Conservation (phyloP, 1,140 invertebrate species). For the Sycobia sp. region DNA sequence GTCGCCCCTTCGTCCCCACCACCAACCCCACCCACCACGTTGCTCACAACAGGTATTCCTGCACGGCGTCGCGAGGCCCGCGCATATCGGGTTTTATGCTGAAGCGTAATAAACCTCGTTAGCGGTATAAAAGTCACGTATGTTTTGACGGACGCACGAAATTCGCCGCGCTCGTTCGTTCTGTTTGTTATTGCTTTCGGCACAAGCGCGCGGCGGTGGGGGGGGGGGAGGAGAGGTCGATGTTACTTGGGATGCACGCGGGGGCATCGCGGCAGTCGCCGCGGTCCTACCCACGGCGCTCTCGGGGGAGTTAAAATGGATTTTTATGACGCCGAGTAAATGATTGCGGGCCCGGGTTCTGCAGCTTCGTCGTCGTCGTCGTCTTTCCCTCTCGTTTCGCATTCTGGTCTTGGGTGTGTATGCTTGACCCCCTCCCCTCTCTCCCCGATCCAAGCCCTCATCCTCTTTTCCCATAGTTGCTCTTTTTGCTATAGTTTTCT, state of each 20-base stretch:
- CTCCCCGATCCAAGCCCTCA: too few relatives aligned
- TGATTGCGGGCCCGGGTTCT: conserved; percentile 27
- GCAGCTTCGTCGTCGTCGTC: too few relatives aligned
- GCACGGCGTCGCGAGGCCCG: background rate
- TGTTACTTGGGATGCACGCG: too few relatives aligned
- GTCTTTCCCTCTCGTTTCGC: background rate
- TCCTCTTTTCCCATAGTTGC: too few relatives aligned
- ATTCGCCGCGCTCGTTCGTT: conserved; percentile 22
- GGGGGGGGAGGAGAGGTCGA: too few relatives aligned
- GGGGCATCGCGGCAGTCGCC: too few relatives aligned
- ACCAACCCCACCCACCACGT: background rate
- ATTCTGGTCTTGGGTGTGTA: background rate
- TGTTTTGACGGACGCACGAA: conserved; percentile 43
- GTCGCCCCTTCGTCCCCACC: background rate
- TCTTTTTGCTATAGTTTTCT: too few relatives aligned
- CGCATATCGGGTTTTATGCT: background rate
- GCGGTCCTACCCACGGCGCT: background rate
- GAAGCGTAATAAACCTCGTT: conserved; percentile 29
- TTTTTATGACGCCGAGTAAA: conserved; percentile 31
- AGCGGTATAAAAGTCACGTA: conserved; percentile 40
- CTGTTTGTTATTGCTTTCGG: conserved; percentile 33
- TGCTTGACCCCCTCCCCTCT: too few relatives aligned
- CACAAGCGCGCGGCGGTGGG: conserved; percentile 14
- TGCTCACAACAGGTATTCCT: background rate
- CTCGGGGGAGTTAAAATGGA: conserved; percentile 28